Percentiles rank a stretch among this genome's conserved stretches.
Conservation (phyloP, 2,113 vertebrate species). For the Oceanodroma tethys region DNA sequence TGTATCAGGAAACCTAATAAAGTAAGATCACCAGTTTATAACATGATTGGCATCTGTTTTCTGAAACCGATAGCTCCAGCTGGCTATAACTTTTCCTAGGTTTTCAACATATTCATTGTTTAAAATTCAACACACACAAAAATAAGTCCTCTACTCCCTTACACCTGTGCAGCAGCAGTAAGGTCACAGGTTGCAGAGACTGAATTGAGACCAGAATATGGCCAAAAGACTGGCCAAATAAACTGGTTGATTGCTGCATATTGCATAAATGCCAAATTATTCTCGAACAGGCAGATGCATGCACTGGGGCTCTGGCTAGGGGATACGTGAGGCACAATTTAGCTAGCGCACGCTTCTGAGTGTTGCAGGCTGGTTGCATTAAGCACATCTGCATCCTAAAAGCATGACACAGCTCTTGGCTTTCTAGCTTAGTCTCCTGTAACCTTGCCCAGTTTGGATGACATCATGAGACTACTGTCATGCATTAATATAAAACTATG, state of each 20-base stretch:
- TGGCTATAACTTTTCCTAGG: conserved; percentile 27
- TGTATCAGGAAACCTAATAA: background rate
- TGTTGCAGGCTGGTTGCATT: conserved; percentile 36
- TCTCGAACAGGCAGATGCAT: background rate
- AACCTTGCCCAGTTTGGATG: conserved; percentile 43
- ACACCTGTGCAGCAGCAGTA: background rate
- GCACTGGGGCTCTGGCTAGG: background rate
- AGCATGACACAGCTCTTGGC: conserved; percentile 37
- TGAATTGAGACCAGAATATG: background rate
- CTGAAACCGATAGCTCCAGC: conserved; percentile 16
- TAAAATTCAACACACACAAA: background rate
- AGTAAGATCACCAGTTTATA: background rate
- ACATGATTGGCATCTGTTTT: background rate
- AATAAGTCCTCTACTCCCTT: background rate
- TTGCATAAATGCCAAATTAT: background rate
- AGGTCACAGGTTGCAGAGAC: background rate
- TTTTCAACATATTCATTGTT: conserved; percentile 40
- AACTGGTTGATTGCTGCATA: background rate
- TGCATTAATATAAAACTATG: background rate
- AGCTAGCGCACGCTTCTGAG: conserved; percentile 21
- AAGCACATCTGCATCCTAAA: conserved; percentile 43
- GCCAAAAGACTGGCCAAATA: background rate
- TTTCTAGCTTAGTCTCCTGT: background rate
- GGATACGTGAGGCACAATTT: background rate
- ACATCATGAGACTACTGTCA: conserved; percentile 13